Evolutionary conservation across 2,797 vertebrate species (phyloP).

Genomic region (Siniperca obscura): DNA sequence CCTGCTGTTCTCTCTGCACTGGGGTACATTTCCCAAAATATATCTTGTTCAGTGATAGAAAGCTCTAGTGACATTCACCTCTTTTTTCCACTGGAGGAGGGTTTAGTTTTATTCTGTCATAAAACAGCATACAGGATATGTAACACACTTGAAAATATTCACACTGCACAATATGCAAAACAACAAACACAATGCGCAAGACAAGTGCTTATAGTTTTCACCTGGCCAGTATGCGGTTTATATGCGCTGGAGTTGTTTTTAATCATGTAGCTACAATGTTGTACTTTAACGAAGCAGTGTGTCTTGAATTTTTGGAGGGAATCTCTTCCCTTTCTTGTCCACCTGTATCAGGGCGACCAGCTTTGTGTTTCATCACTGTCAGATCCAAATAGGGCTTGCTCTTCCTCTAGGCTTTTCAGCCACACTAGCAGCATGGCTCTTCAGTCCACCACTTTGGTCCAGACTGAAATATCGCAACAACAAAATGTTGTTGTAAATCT

Average conservation of each 20-base stretch:
- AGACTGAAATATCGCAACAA: too few species aligned
- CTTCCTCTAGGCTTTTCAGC: neutral
- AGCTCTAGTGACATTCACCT: slow-evolving; percentile 22
- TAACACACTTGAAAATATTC: neutral
- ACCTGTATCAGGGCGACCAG: neutral
- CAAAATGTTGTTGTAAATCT: neutral
- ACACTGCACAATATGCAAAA: neutral
- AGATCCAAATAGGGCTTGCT: neutral
- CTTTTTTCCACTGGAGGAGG: slow-evolving; percentile 3
- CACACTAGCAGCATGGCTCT: neutral
- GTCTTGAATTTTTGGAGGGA: neutral
- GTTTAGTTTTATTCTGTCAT: slow-evolving; percentile 9
- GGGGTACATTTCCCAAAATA: slow-evolving; percentile 29
- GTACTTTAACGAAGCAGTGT: neutral
- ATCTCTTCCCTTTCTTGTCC: neutral
- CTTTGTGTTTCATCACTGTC: neutral
- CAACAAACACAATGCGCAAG: neutral
- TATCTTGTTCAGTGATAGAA: slow-evolving; percentile 10
- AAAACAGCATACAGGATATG: neutral
- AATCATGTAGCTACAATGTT: neutral
- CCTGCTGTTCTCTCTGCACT: slow-evolving; percentile 17
- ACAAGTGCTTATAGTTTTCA: neutral
- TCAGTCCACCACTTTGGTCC: neutral
- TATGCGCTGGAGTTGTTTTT: neutral
- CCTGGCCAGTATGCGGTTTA: neutral